phyloP scores from a whole-genome alignment of 2,888 invertebrate genomes.

The Schizaphis graminum region DNA sequence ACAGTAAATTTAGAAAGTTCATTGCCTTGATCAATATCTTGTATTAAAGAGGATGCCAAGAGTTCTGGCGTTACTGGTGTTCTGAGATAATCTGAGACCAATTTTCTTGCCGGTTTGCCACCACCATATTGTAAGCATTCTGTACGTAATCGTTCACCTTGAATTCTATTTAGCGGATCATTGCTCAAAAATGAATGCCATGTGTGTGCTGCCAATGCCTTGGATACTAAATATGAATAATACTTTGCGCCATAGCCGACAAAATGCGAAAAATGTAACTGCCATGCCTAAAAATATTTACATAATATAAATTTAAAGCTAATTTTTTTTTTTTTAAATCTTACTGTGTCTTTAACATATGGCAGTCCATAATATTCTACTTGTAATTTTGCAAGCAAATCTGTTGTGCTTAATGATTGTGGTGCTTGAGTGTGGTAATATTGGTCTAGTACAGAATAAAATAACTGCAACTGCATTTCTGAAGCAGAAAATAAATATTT shows the following conservation, averaged over 20 bases:
- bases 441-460: slow-evolving; percentile 93
- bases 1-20: not conserved
- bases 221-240: slow-evolving; percentile 96
- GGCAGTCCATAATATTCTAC: slow-evolving; percentile 87
- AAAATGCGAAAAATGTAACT: slow-evolving; percentile 94
- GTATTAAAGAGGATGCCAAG: slow-evolving; percentile 84
- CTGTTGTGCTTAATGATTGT: slow-evolving; percentile 75
- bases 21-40: slow-evolving; percentile 67
- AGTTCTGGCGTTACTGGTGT: slow-evolving; percentile 82
- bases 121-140: slow-evolving; percentile 90
- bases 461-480: slow-evolving; percentile 86
- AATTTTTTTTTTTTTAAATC: slow-evolving; percentile 68
- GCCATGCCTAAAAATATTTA: slow-evolving; percentile 82
- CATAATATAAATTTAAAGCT: not conserved
- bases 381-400: slow-evolving; percentile 83
- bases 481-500: slow-evolving; percentile 91
- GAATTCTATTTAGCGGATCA: slow-evolving; percentile 82
- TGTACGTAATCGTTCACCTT: slow-evolving; percentile 83
- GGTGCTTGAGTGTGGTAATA: slow-evolving; percentile 82
- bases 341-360: slow-evolving; percentile 87
- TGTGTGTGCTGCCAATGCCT: slow-evolving; percentile 91
- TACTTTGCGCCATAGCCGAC: slow-evolving; percentile 99
- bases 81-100: slow-evolving; percentile 85
- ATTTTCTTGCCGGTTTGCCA: slow-evolving; percentile 82
- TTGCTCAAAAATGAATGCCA: slow-evolving; percentile 89